These are phyloP conservation scores for Athripsodes cinereus DNA, from an alignment of 2,888 invertebrate genomes.

Conservation along the genomic window DNA sequence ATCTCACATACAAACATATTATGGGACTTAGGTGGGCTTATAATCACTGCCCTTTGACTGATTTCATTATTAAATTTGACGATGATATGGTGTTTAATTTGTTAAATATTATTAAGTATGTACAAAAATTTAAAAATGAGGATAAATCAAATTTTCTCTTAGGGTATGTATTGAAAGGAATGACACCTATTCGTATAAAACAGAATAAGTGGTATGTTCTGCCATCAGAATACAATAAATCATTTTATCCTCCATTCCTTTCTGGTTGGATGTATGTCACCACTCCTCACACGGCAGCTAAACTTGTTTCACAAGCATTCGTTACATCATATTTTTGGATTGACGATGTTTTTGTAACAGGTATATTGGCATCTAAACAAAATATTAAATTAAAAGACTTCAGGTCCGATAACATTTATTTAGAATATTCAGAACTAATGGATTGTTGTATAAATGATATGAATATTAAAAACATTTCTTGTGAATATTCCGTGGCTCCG, in stretches of 20 bases:
- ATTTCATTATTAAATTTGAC: constrained; percentile 69
- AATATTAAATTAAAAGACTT: constrained; percentile 54
- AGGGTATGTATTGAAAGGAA: constrained; percentile 62
- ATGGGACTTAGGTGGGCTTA: constrained; percentile 66
- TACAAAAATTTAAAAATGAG: constrained; percentile 37
- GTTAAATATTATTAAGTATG: constrained; percentile 46
- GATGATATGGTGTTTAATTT: constrained; percentile 74
- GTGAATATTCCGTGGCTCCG: constrained; percentile 68
- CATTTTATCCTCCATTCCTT: constrained; percentile 65
- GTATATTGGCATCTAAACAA: constrained; percentile 59
- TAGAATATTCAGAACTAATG: constrained; percentile 64
- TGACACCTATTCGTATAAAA: constrained; percentile 57
- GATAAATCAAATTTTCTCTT: constrained; percentile 45
- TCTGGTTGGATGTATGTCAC: constrained; percentile 84
- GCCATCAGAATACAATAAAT: constrained; percentile 53
- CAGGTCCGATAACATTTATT: constrained; percentile 51
- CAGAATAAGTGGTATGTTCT: constrained; percentile 79
- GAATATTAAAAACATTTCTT: constrained; percentile 50
- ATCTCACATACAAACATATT: constrained; percentile 65
- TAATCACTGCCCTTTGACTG: constrained; percentile 47
- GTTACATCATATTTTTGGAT: constrained; percentile 80
- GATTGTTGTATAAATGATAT: constrained; percentile 68
- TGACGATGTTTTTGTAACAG: constrained; percentile 83
- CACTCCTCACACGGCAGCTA: constrained; percentile 55
- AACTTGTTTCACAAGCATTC: constrained; percentile 50